Evolutionary conservation across 2,113 vertebrate genomes (phyloP).

Genomic region (Amphiprion ocellaris): DNA sequence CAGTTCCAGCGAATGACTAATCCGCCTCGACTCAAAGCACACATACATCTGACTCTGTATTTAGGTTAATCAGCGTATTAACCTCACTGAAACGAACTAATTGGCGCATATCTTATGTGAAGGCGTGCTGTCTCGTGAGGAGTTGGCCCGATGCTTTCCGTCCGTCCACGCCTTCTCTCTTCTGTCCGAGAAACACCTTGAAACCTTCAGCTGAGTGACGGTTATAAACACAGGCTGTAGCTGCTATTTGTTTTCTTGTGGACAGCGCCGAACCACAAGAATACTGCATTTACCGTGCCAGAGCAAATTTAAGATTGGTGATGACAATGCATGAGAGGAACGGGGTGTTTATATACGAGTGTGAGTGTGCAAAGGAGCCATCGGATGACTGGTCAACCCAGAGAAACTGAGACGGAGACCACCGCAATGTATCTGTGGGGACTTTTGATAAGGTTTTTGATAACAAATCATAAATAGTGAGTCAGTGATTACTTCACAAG

Average conservation of each 20-base stretch:
- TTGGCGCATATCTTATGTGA: conserved; percentile 11
- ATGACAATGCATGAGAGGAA: conserved; percentile 67
- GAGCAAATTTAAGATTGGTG: conserved; percentile 71
- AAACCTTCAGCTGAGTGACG: conserved; percentile 53
- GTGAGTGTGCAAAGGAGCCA: conserved; percentile 35
- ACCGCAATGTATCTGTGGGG: background rate
- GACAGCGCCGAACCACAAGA: conserved; percentile 65
- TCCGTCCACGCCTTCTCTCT: conserved; percentile 12
- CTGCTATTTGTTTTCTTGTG: conserved; percentile 76
- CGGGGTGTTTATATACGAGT: conserved; percentile 12
- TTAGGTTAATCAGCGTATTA: conserved; percentile 38
- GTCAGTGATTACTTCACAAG: conserved; percentile 15
- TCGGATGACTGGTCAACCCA: conserved; percentile 46
- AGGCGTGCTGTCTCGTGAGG: background rate
- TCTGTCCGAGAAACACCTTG: conserved; percentile 54
- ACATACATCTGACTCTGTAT: background rate
- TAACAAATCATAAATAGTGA: conserved; percentile 6
- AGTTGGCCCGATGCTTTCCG: background rate
- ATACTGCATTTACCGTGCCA: conserved; percentile 66
- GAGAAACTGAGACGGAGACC: background rate
- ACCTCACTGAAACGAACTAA: conserved; percentile 40
- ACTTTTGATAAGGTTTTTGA: conserved; percentile 1
- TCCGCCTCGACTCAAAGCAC: conserved; percentile 1
- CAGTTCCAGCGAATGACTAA: conserved; percentile 34
- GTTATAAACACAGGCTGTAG: conserved; percentile 54